These are phyloP conservation scores for Formica exsecta DNA, from an alignment of 1,140 invertebrate genomes.

Conservation along the genomic window DNA sequence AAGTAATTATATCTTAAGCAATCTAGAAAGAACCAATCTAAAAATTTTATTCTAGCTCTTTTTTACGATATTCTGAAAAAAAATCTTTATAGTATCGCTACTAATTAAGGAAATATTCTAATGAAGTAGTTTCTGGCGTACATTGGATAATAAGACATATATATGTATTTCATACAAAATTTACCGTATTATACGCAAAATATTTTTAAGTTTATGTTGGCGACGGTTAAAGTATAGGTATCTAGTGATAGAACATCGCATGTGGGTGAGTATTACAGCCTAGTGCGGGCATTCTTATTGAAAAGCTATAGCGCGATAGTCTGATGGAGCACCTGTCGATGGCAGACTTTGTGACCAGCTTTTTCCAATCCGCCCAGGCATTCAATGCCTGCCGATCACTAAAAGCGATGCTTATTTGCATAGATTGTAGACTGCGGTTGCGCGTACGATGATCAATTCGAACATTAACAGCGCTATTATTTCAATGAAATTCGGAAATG, in stretches of 20 bases:
- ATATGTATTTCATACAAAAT: not conserved
- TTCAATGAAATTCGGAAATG: not conserved
- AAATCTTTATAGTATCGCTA: not conserved
- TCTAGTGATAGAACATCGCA: conserved; percentile 12
- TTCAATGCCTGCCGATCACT: conserved; percentile 61
- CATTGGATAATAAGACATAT: not conserved
- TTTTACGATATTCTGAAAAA: not conserved
- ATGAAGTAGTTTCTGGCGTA: not conserved
- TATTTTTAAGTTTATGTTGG: not conserved
- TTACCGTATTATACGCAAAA: not conserved
- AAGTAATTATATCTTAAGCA: conserved; percentile 21
- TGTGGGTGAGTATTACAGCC: conserved; percentile 16
- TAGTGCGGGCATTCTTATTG: conserved; percentile 38
- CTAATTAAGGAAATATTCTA: not conserved
- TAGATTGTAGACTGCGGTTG: conserved; percentile 62
- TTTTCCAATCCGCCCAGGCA: conserved; percentile 68
- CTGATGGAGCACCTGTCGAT: conserved; percentile 73
- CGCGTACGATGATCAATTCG: not conserved
- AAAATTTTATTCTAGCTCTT: not conserved
- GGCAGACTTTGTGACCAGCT: conserved; percentile 66
- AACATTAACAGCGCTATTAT: not conserved
- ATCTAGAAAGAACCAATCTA: not conserved
- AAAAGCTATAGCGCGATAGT: conserved; percentile 57
- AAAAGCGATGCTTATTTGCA: conserved; percentile 69
- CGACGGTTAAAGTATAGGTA: conserved; percentile 14